Percentiles rank a stretch among this genome's conserved stretches.
Conservation (phyloP, 2,888 invertebrate species). For the Pelosia muscerda region DNA sequence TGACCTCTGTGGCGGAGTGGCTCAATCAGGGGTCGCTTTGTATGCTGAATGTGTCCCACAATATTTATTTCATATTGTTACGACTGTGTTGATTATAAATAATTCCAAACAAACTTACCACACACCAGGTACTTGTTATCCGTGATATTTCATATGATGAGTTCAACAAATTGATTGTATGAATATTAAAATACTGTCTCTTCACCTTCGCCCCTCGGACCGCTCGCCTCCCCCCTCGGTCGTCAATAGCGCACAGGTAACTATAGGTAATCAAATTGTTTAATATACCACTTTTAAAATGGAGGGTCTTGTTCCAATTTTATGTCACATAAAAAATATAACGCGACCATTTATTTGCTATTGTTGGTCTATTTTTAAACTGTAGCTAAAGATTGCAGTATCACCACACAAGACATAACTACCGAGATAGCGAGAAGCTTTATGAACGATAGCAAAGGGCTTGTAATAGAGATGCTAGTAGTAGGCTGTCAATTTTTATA, state of each 20-base stretch:
- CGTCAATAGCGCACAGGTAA: background rate
- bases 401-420: too few relatives aligned
- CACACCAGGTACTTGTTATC: background rate
- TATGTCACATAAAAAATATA: background rate
- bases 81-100: constrained; percentile 2
- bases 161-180: too few relatives aligned
- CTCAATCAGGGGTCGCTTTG: too few relatives aligned
- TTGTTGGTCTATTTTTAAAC: background rate
- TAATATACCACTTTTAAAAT: background rate
- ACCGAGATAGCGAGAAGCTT: too few relatives aligned
- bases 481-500: too few relatives aligned
- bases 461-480: too few relatives aligned
- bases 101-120: background rate
- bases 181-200: too few relatives aligned
- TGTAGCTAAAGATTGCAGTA: background rate
- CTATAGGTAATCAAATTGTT: background rate
- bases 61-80: background rate
- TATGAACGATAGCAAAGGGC: too few relatives aligned
- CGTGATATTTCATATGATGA: too few relatives aligned
- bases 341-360: background rate
- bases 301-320: background rate
- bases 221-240: too few relatives aligned
- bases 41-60: background rate
- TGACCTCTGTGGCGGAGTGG: too few relatives aligned
- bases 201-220: background rate